Evolutionary conservation across 2,888 invertebrate genomes (phyloP).

Genomic region (Scelioninae gen. 1): DNA sequence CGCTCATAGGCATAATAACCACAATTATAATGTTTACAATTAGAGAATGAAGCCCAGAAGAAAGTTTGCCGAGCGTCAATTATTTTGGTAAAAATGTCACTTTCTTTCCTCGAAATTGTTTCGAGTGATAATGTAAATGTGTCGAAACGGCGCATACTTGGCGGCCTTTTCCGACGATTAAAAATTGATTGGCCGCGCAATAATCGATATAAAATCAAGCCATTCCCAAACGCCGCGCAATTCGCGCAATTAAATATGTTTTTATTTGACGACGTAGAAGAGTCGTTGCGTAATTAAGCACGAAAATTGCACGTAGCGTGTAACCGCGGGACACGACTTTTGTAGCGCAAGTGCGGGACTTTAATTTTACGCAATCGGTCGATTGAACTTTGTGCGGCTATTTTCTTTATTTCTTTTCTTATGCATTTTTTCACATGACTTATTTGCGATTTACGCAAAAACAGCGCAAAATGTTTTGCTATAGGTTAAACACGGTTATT

Average conservation of each 20-base stretch:
- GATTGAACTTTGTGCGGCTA: slow-evolving; percentile 44
- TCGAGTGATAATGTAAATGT: slow-evolving; percentile 48
- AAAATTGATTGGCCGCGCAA: slow-evolving; percentile 50
- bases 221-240: slow-evolving; percentile 7
- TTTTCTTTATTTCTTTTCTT: slow-evolving; percentile 35
- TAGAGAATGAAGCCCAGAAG: slow-evolving; percentile 11
- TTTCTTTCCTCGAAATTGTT: slow-evolving; percentile 57
- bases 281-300: slow-evolving; percentile 48
- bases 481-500: neutral
- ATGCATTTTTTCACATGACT: slow-evolving; percentile 16
- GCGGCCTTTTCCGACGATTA: slow-evolving; percentile 38
- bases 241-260: slow-evolving; percentile 57
- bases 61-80: slow-evolving; percentile 31
- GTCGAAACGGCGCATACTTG: slow-evolving; percentile 38
- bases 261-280: slow-evolving; percentile 35
- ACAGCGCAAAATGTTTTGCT: neutral
- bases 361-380: slow-evolving; percentile 58
- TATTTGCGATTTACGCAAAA: slow-evolving; percentile 22
- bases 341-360: slow-evolving; percentile 55
- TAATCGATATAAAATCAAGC: slow-evolving; percentile 54
- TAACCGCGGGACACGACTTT: slow-evolving; percentile 39
- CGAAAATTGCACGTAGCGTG: slow-evolving; percentile 53
- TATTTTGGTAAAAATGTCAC: slow-evolving; percentile 49
- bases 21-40: slow-evolving; percentile 40
- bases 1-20: slow-evolving; percentile 2